Conservation (phyloP, 2,797 vertebrate genomes). For the Rhinophrynus dorsalis region DNA sequence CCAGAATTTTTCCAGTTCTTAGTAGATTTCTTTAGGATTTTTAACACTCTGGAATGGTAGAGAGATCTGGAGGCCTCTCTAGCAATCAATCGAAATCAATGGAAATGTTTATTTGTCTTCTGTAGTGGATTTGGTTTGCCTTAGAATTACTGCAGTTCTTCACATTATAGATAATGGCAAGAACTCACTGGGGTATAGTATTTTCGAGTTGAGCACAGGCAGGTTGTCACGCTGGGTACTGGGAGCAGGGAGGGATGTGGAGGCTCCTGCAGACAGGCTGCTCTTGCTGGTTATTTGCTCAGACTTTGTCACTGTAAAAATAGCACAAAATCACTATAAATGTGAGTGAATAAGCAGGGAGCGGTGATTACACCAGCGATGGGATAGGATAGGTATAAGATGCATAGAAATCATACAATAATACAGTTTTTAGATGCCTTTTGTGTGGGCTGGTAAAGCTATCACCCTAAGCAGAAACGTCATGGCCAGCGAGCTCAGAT, state of each 20-base stretch:
- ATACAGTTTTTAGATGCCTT: too few species aligned
- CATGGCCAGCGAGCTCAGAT: too few species aligned
- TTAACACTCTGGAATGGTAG: too few species aligned
- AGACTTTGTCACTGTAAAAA: constrained; percentile 74
- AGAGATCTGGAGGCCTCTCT: too few species aligned
- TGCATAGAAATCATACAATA: too few species aligned
- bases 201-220: constrained; percentile 86
- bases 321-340: background rate
- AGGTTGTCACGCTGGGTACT: constrained; percentile 81
- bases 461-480: too few species aligned
- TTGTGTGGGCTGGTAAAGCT: too few species aligned
- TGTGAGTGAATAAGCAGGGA: background rate
- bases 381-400: background rate
- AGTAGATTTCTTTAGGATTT: too few species aligned
- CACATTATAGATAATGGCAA: too few species aligned
- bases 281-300: constrained; percentile 89
- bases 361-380: background rate
- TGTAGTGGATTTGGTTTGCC: background rate
- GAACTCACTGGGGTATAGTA: constrained; percentile 86
- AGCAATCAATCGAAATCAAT: too few species aligned
- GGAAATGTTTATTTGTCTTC: too few species aligned
- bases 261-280: constrained; percentile 76
- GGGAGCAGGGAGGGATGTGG: constrained; percentile 84
- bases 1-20: too few species aligned
- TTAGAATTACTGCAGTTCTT: background rate